Base-by-base conservation (phyloP, 2,797 vertebrate species). In the Arnoldichthys spilopterus region DNA sequence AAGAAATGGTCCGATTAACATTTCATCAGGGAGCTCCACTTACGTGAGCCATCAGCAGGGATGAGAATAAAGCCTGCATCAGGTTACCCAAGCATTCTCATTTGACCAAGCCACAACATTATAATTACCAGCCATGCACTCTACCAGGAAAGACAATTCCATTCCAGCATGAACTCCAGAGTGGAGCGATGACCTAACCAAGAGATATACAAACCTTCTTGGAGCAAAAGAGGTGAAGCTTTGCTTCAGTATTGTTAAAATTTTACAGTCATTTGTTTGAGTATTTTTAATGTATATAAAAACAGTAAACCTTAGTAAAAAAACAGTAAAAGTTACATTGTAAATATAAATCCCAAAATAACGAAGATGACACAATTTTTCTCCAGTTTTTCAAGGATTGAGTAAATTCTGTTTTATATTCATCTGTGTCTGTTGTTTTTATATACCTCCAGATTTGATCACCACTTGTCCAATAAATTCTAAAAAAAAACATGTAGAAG, bases 11-110 rank as follows among this genome's bases (percentile, higher is more conserved):
- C 63, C 69, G 78, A 88, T 85, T 93, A 88, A 79, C 86, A 74
- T 91, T 91, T 92, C 91, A 92, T 28, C 85, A 4, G 82, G 53
- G 69, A 86, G 91, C 89, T 94, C 92, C 79, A 85, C 86, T 94
- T 93, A 91, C 92, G 85, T 84, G 88, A 84, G 90, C 90, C 87
- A 67, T 92, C 89, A 92, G 89, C 86, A 72, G 51, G 66, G 61
- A 83, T 80, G 12, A 76, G 85, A 87, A 90, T 89, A 91, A 92
- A 85, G 89, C 87, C 88, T 80, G 92, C 87, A 83, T 94, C 92
- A 54, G 87, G 86, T 94, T 93, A 90, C 92, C 20, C 8, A 7
- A 73, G 84, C 90, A 62, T 87, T 92, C 92, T 93, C 91, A 83
- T 84, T 90, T 92, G 72, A 91, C 89, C 88, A 32, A 83, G 85